Conservation (phyloP, 2,888 invertebrate genomes). For the Sphecodes monilicornis region DNA sequence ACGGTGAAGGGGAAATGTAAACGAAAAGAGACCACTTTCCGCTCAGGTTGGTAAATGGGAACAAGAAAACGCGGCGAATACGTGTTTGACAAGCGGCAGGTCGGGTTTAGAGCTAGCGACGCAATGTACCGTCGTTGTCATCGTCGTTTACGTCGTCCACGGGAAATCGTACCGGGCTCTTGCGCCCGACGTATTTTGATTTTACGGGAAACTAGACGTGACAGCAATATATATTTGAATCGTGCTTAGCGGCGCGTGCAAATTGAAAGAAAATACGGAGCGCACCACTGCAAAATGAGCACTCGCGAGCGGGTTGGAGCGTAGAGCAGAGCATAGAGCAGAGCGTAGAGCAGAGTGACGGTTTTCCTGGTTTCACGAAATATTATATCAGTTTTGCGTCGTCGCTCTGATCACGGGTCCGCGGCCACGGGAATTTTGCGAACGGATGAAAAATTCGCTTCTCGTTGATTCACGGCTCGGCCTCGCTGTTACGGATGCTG, state of each 20-base stretch:
- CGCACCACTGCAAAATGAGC: background rate
- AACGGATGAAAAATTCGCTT: background rate
- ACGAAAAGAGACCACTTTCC: slow-evolving; percentile 49
- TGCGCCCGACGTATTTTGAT: slow-evolving; percentile 39
- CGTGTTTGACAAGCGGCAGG: slow-evolving; percentile 54
- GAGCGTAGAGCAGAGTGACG: background rate
- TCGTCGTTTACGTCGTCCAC: slow-evolving; percentile 11
- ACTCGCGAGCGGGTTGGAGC: background rate
- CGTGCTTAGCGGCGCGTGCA: slow-evolving; percentile 21
- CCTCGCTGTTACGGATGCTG: background rate
- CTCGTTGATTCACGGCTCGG: background rate
- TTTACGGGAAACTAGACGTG: slow-evolving; percentile 23
- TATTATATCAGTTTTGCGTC: slow-evolving; percentile 3
- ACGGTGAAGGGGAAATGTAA: slow-evolving; percentile 42
- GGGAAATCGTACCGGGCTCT: slow-evolving; percentile 9
- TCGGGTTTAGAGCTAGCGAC: slow-evolving; percentile 26
- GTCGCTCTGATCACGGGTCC: background rate
- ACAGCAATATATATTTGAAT: slow-evolving; percentile 39
- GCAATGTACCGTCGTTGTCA: background rate
- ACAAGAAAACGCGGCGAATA: slow-evolving; percentile 31
- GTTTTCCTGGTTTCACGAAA: background rate
- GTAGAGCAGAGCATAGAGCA: background rate
- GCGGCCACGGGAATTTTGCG: background rate
- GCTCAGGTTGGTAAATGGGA: slow-evolving; percentile 22
- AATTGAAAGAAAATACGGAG: slow-evolving; percentile 52